Percentiles rank a stretch among this genome's conserved stretches.
Evolutionary conservation across 2,113 vertebrate species (phyloP).

Genomic region (Sinocyclocheilus anshuiensis): DNA sequence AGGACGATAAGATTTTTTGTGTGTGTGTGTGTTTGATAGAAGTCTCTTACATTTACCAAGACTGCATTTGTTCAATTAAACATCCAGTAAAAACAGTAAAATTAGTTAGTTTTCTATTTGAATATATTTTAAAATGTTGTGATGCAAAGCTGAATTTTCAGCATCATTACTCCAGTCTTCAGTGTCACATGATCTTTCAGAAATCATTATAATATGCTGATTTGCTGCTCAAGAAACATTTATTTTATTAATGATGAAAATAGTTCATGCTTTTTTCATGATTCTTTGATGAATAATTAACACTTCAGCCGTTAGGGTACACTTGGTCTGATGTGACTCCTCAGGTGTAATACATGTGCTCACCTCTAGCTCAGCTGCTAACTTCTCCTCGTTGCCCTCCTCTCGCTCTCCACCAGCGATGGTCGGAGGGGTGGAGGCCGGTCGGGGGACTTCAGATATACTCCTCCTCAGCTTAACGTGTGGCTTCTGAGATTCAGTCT

Average conservation of each 20-base stretch:
- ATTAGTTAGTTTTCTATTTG: neutral
- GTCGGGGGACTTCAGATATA: constrained; percentile 90
- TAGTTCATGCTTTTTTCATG: neutral
- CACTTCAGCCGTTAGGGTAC: neutral
- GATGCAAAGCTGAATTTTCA: neutral
- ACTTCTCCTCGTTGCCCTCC: constrained; percentile 79
- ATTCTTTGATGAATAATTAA: constrained; percentile 1
- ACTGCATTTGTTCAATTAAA: neutral
- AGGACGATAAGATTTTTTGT: neutral
- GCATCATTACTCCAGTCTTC: neutral
- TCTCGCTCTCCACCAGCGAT: constrained; percentile 86
- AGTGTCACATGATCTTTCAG: neutral
- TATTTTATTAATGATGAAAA: too few species aligned
- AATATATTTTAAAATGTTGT: neutral
- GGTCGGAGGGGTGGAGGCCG: constrained; percentile 89
- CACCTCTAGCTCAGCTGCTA: constrained; percentile 90
- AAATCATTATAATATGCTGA: neutral
- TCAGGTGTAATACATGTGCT: constrained; percentile 17
- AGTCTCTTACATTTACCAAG: neutral
- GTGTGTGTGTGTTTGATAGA: too few species aligned
- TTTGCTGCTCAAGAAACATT: too few species aligned
- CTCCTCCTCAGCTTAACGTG: constrained; percentile 89
- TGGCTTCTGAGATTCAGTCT: constrained; percentile 87
- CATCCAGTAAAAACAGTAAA: neutral
- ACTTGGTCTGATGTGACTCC: neutral